Conservation (phyloP, 2,888 invertebrate species). For the Drosophila mimetica region DNA sequence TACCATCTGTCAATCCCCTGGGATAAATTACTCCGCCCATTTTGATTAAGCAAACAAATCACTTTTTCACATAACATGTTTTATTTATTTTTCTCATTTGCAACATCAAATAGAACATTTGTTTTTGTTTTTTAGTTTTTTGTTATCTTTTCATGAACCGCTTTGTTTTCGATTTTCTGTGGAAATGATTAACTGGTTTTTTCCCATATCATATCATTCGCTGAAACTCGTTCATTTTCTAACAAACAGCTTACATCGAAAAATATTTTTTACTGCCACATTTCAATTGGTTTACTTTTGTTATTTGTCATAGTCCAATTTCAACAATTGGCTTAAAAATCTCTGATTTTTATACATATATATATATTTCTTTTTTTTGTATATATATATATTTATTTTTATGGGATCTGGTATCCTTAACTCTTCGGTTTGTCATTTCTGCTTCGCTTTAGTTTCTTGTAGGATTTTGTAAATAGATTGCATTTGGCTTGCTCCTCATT, state of each 20-base stretch:
- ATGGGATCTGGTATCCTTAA: neutral
- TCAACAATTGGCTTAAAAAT: constrained; percentile 10
- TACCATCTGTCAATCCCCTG: neutral
- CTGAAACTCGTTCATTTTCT: constrained; percentile 20
- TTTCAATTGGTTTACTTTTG: constrained; percentile 9
- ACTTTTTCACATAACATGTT: constrained; percentile 33
- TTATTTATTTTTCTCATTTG: constrained; percentile 69
- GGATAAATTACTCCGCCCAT: neutral
- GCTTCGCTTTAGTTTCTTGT: constrained; percentile 4
- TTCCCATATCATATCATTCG: constrained; percentile 14
- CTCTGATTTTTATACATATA: constrained; percentile 14
- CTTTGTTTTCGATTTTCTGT: constrained; percentile 5
- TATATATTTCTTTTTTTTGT: constrained; percentile 17
- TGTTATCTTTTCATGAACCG: constrained; percentile 29
- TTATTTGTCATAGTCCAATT: constrained; percentile 16
- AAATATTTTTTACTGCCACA: constrained; percentile 57
- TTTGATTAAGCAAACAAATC: neutral
- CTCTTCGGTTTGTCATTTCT: neutral
- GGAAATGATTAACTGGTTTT: constrained; percentile 33
- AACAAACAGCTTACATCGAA: constrained; percentile 77
- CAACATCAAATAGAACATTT: constrained; percentile 80
- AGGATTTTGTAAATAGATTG: constrained; percentile 68
- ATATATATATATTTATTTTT: constrained; percentile 13
- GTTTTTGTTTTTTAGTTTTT: constrained; percentile 17
- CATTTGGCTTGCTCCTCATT: constrained; percentile 59